Evolutionary conservation across 2,797 vertebrate species (phyloP).

Genomic region (Arrhamphus sclerolepis): DNA sequence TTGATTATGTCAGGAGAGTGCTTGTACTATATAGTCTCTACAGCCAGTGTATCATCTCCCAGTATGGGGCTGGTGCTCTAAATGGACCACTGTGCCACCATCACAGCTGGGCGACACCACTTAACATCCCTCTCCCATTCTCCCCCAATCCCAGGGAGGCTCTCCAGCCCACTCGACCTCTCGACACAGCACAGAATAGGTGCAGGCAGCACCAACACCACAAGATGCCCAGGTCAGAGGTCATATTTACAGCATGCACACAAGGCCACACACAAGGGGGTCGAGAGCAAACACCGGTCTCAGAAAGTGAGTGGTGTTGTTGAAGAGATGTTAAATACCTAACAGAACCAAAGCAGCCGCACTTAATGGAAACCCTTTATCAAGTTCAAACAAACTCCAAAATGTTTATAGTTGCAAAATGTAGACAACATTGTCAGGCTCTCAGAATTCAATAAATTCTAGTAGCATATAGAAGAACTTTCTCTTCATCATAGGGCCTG

Average conservation of each 20-base stretch:
- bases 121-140: conserved; percentile 67
- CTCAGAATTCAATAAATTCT: background rate
- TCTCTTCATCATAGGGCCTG: conserved; percentile 1
- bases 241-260: conserved; percentile 58
- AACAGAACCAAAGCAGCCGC: background rate
- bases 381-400: background rate
- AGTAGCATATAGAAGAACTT: background rate
- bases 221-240: conserved; percentile 73
- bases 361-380: background rate
- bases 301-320: conserved; percentile 27
- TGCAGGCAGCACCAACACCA: conserved; percentile 53
- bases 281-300: conserved; percentile 38
- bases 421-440: background rate
- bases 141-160: conserved; percentile 47
- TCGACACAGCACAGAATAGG: conserved; percentile 77
- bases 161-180: conserved; percentile 80
- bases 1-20: conserved; percentile 37
- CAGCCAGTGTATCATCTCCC: conserved; percentile 62
- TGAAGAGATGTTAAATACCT: conserved; percentile 25
- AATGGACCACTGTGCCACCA: conserved; percentile 77
- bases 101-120: conserved; percentile 79
- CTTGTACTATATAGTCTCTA: conserved; percentile 27
- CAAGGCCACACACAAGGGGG: conserved; percentile 30
- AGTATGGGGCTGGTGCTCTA: conserved; percentile 60
- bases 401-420: background rate